phyloP scores from a whole-genome alignment of 2,797 vertebrate genomes.

The Salarias fasciatus region DNA sequence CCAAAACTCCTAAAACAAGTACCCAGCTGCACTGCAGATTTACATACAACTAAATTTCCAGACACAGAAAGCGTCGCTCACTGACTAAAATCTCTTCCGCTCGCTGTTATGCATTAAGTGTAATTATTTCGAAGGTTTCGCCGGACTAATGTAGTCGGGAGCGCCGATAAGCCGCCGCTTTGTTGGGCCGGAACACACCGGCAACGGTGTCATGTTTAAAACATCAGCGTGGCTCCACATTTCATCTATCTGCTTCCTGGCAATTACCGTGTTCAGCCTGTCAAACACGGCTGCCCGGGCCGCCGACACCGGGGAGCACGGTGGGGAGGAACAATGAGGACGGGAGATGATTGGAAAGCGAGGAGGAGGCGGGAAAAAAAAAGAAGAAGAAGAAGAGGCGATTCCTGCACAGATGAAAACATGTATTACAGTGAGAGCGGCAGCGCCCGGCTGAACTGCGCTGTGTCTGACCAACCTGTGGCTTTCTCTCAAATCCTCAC shows the following conservation, averaged over 20 bases:
- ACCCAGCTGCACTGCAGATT: neutral
- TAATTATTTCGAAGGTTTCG: too few species aligned
- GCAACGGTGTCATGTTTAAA: slow-evolving; percentile 49
- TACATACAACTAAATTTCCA: too few species aligned
- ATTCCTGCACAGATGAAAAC: slow-evolving; percentile 13
- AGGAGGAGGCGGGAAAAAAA: too few species aligned
- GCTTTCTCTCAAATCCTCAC: neutral
- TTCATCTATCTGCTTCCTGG: slow-evolving; percentile 19
- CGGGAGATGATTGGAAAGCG: slow-evolving; percentile 22
- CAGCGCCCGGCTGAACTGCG: slow-evolving; percentile 5
- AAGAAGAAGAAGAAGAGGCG: neutral
- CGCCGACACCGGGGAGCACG: slow-evolving; percentile 7
- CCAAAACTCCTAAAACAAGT: neutral
- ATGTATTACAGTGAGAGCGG: slow-evolving; percentile 28
- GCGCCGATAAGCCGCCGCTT: too few species aligned
- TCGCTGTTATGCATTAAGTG: neutral
- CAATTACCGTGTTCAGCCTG: slow-evolving; percentile 47
- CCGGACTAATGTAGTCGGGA: too few species aligned
- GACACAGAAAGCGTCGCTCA: too few species aligned
- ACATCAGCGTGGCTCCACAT: slow-evolving; percentile 32
- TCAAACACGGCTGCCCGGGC: slow-evolving; percentile 30
- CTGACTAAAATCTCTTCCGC: neutral
- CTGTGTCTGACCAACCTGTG: slow-evolving; percentile 9
- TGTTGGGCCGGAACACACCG: neutral
- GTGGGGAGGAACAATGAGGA: neutral